Conservation (phyloP, 2,888 invertebrate species). For the Escarpia spicata region DNA sequence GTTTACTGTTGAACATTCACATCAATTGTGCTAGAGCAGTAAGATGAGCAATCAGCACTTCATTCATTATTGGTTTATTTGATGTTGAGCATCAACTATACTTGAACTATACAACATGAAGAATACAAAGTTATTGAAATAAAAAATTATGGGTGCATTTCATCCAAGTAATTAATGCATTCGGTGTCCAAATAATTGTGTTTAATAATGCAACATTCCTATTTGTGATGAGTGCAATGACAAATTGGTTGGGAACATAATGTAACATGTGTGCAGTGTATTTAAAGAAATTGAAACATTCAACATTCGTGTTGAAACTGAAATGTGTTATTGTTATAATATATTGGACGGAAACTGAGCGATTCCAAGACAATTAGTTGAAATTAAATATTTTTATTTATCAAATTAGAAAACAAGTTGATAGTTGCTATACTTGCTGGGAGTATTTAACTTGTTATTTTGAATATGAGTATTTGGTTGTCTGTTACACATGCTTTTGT, state of each 20-base stretch:
- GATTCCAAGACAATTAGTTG: neutral
- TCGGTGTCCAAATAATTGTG: neutral
- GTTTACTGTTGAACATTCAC: neutral
- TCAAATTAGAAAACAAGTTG: neutral
- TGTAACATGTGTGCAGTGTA: neutral
- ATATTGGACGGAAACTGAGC: slow-evolving; percentile 16
- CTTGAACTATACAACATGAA: no score
- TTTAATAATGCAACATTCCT: neutral
- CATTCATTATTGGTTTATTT: no score
- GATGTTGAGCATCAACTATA: no score
- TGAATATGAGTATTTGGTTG: neutral
- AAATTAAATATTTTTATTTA: neutral
- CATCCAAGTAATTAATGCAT: neutral
- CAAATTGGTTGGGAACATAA: neutral
- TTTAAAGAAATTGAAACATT: neutral
- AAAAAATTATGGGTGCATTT: neutral
- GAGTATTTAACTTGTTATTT: neutral
- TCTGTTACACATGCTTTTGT: neutral
- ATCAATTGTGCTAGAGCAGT: neutral
- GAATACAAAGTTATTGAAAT: neutral
- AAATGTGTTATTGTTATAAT: neutral
- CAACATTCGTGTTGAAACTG: neutral
- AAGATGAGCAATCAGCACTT: neutral
- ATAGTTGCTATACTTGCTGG: neutral
- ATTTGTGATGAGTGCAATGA: neutral